Evolutionary conservation across 2,888 invertebrate genomes (phyloP), one percentile per base, ranked within the genome.

Genomic region (Luperina nickerlii): DNA sequence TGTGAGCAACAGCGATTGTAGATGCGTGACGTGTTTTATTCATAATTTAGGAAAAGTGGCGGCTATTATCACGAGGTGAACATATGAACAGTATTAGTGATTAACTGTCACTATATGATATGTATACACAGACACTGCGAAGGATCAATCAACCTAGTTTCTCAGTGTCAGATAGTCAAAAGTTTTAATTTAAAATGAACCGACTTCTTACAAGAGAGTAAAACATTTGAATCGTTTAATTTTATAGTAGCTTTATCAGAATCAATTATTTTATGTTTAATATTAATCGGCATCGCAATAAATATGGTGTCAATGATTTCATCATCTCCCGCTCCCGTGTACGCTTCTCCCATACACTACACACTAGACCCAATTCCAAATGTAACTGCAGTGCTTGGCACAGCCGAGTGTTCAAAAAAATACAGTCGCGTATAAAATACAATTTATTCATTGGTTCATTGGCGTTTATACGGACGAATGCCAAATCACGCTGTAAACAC

Each of bases 381-480:
- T 85, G 91, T 92, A 90, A 91, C 91, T 92, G 90, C 91, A 91
- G 90, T 90, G 89, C 91, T 94, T 94, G 95, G 94, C 94, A 93
- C 89, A 84, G 89, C 85, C 85, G 84, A 87, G 85, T 81, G 74
- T 85, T 90, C 88, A 91, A 93, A 93, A 93, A 92, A 92, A 87
- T 92, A 92, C 89, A 88, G 89, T 91, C 86, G 90, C 89, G 87
- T 90, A 92, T 92, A 92, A 91, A 94, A 92, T 91, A 92, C 93
- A 92, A 93, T 94, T 93, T 95, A 94, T 94, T 94, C 92, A 92
- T 93, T 92, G 91, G 89, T 89, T 87, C 89, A 92, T 93, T 89
- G 93, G 92, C 91, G 90, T 90, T 91, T 90, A 91, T 92, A 89
- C 91, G 88, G 86, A 85, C 85, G 78, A 87, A 89, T 88, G 90